Evolutionary conservation across 2,888 invertebrate genomes (phyloP).

Genomic region (Heterodera filipjevi): DNA sequence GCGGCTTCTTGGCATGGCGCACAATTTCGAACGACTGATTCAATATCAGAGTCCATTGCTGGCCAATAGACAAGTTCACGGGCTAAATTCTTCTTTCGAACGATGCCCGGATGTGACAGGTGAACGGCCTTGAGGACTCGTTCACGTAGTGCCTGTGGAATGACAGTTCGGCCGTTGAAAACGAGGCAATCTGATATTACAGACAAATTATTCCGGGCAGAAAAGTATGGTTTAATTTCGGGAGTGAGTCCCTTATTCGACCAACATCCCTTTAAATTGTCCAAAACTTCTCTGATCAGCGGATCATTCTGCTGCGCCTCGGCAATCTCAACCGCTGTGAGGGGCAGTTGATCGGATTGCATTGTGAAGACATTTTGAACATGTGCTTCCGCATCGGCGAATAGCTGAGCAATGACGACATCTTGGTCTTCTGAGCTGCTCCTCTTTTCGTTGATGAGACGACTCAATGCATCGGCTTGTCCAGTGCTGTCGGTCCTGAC

Average conservation of each 20-base stretch:
- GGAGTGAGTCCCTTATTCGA: background rate
- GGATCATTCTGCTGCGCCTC: background rate
- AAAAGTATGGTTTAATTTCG: background rate
- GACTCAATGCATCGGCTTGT: constrained; percentile 64
- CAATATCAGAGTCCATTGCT: constrained; percentile 41
- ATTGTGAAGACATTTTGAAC: too few species aligned
- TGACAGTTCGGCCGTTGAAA: constrained; percentile 49
- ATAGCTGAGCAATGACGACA: too few species aligned
- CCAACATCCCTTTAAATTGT: constrained; percentile 9
- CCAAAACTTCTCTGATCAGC: constrained; percentile 1
- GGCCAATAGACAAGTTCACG: constrained; percentile 57
- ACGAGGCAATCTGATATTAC: constrained; percentile 38
- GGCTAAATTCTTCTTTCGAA: constrained; percentile 52
- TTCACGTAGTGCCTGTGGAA: constrained; percentile 47
- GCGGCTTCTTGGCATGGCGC: constrained; percentile 41
- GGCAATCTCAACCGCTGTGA: constrained; percentile 14
- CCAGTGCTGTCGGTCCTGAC: constrained; percentile 53
- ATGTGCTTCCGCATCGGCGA: too few species aligned
- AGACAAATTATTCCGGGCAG: background rate
- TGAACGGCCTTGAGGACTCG: constrained; percentile 53
- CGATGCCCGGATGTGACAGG: constrained; percentile 52
- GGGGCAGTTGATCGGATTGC: constrained; percentile 7
- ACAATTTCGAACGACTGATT: constrained; percentile 43
- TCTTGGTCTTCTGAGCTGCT: too few species aligned
- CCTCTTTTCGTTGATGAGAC: constrained; percentile 38